phyloP scores from a whole-genome alignment of 2,113 vertebrate species.

The Alexandromys fortis region DNA sequence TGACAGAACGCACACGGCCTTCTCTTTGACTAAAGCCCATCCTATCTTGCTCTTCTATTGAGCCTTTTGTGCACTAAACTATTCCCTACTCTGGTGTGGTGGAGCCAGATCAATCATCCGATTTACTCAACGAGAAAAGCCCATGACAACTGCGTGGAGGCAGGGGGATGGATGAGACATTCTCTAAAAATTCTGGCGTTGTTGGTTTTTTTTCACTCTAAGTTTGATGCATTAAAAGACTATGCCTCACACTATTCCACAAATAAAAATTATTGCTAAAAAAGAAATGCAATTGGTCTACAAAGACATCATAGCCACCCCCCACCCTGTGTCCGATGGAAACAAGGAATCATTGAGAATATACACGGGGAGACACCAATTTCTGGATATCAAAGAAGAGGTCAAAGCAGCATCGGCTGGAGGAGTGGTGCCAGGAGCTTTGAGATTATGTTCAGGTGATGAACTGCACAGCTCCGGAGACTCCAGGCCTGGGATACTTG shows the following conservation, averaged over 20 bases:
- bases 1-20: background rate
- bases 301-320: background rate
- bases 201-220: background rate
- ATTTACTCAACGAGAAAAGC: constrained; percentile 34
- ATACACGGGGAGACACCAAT: background rate
- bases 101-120: constrained; percentile 57
- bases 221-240: constrained; percentile 26
- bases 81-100: constrained; percentile 7
- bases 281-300: constrained; percentile 25
- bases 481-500: constrained; percentile 51
- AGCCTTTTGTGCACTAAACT: constrained; percentile 16
- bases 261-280: constrained; percentile 11
- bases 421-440: background rate
- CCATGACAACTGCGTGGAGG: background rate
- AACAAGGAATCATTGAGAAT: background rate
- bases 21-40: constrained; percentile 47
- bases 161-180: background rate
- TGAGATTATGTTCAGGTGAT: constrained; percentile 70
- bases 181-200: background rate
- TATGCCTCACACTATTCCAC: background rate
- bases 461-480: constrained; percentile 54
- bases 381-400: constrained; percentile 54
- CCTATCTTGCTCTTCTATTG: constrained; percentile 53
- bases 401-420: constrained; percentile 23
- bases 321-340: background rate